Base-by-base conservation (phyloP, 2,888 invertebrate species). In the Leucania comma region DNA sequence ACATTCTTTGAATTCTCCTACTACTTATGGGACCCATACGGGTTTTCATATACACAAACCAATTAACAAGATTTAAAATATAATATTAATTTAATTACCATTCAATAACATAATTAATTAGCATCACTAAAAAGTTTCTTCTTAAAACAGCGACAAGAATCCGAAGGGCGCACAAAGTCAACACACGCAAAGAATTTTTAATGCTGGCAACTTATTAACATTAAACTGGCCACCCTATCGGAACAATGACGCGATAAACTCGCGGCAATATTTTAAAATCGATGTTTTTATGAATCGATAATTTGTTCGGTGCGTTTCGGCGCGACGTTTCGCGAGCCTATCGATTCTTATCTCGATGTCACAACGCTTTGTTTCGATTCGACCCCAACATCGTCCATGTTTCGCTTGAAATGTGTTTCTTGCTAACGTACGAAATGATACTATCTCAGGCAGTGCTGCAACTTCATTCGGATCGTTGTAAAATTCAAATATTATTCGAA, bases 271-370 rank as follows among this genome's bases (percentile, higher is more conserved):
- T 94, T 94, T 95, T 93, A 93, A 93, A 94, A 95, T 94, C 95
- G 94, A 95, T 95, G 95, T 95, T 96, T 95, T 95, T 95, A 95
- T 95, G 95, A 95, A 95, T 96, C 95, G 95, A 95, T 96, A 95
- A 96, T 95, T 96, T 96, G 95, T 93, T 94, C 93, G 92, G 92
- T 90, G 90, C 92, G 93, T 94, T 95, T 94, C 90, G 94, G 95
- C 92, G 95, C 94, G 94, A 93, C 94, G 93, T 93, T 93, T 94
- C 93, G 93, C 94, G 93, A 93, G 91, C 91, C 93, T 91, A 93
- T 93, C 92, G 95, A 95, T 95, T 85, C 86, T 93, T 94, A 95
- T 95, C 95, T 88, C 89, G 92, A 89, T 95, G 95, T 95, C 95
- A 94, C 95, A 94, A 91, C 94, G 95, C 95, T 95, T 95, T 95